Base-by-base conservation (phyloP, 2,113 vertebrate genomes). In the Lynx canadensis region DNA sequence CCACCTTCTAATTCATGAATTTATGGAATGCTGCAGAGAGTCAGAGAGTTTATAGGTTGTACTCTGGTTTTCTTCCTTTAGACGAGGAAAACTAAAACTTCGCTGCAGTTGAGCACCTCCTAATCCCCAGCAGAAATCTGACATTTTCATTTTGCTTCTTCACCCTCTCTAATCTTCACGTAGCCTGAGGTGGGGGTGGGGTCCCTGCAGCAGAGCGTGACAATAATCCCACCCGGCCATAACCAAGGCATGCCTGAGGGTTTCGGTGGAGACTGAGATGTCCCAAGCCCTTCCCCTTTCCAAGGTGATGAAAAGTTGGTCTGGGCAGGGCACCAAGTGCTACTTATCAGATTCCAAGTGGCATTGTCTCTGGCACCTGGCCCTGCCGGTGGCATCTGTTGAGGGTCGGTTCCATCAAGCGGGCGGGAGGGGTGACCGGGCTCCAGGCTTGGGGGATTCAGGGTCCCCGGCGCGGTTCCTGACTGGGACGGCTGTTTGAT, bases 241-340 rank as follows among this genome's bases (percentile, higher is more conserved):
- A 52, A 78, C 48, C 95, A 89, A 94, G 83, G 19, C 55, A 48
- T n/a, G 89, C 79, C 57, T 23, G n/a, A 89, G 86, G 83, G 31
- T 29, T 93, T 68, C 65, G 48, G 74, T 57, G 65, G 57, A 94
- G 92, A 76, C 14, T 45, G 82, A 91, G 83, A 55, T 10, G 55
- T 87, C 88, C 79, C 33, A 11, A 93, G 25, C 3, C 29, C 87
- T 2, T 68, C 48, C 33, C 2, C 18, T 57, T 66, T 55, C 63
- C n/a, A 91, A 31, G 31, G 65, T 91, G 89, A 96, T 88, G 90
- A 98, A 96, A 96, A 65, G 36, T 11, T 81, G 66, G 68, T 94
- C 80, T 81, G 80, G 91, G 94, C 96, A 87, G 2, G 63, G 7
- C 60, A 94, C 85, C 82, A 92, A 78, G 74, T 48, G 38, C 52